Evolutionary conservation across 2,113 vertebrate species (phyloP).

Genomic region (Poeciliopsis retropinna): DNA sequence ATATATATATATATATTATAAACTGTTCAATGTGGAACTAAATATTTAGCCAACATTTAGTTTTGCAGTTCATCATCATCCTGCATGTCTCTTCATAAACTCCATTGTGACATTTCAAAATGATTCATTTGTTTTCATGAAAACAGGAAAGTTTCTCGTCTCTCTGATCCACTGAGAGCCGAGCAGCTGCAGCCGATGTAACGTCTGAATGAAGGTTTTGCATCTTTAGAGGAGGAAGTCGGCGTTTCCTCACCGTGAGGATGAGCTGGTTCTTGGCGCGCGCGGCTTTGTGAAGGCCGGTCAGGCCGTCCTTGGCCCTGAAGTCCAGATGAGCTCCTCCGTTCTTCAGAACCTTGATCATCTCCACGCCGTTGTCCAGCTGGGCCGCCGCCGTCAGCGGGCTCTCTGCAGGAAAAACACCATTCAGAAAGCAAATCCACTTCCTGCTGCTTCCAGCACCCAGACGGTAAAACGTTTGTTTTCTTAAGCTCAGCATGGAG

Average conservation of each 20-base stretch:
- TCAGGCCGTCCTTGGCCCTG: constrained; percentile 93
- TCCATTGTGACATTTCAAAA: background rate
- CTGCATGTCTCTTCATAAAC: background rate
- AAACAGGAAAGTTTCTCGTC: too few species aligned
- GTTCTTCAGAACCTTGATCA: constrained; percentile 88
- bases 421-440: background rate
- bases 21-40: too few species aligned
- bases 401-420: constrained; percentile 80
- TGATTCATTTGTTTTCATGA: background rate
- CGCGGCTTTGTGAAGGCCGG: constrained; percentile 91
- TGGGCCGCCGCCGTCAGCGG: constrained; percentile 89
- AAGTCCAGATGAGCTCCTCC: constrained; percentile 96
- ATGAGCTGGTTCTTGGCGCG: constrained; percentile 84
- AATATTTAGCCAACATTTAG: too few species aligned
- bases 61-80: too few species aligned
- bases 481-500: background rate
- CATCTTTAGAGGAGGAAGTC: background rate
- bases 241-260: constrained; percentile 81
- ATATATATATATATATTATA: too few species aligned
- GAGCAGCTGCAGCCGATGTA: background rate
- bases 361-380: constrained; percentile 82
- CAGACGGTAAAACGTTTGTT: background rate
- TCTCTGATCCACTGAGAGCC: background rate
- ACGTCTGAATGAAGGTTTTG: background rate
- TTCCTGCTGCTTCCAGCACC: background rate